phyloP scores from a whole-genome alignment of 2,113 vertebrate genomes.

The Xenopus borealis region DNA sequence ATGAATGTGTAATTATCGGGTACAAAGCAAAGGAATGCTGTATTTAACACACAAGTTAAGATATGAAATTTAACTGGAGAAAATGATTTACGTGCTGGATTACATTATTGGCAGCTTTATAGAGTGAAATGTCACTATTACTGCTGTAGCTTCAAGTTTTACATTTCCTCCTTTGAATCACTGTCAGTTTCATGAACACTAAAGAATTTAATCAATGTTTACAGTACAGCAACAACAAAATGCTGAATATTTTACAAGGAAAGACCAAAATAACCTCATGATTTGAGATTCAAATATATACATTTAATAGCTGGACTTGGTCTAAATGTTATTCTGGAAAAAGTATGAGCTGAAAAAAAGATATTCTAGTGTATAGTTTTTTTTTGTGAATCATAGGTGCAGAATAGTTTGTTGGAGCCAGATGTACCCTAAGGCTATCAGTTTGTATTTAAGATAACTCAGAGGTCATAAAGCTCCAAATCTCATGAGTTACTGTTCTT shows the following conservation, averaged over 20 bases:
- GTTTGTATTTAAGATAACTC: constrained; percentile 64
- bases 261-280: constrained; percentile 60
- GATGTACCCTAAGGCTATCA: constrained; percentile 63
- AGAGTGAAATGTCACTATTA: constrained; percentile 81
- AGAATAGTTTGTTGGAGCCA: constrained; percentile 48
- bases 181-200: constrained; percentile 72
- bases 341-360: neutral
- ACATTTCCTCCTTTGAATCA: constrained; percentile 81
- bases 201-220: constrained; percentile 77
- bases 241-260: constrained; percentile 65
- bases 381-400: neutral
- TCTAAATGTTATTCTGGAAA: no score
- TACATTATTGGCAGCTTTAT: constrained; percentile 84
- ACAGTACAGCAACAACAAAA: constrained; percentile 59
- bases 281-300: constrained; percentile 48
- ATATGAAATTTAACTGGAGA: constrained; percentile 74
- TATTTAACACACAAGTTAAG: constrained; percentile 69
- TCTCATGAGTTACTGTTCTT: constrained; percentile 46
- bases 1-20: constrained; percentile 57
- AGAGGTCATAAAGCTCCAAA: constrained; percentile 63
- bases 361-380: constrained; percentile 19
- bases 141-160: constrained; percentile 73
- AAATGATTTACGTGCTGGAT: constrained; percentile 81
- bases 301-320: neutral
- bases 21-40: constrained; percentile 57